Base-by-base conservation (phyloP, 30 jellyfish, hydroid and myxozoan species). In the Phacellophora camtschatica region DNA sequence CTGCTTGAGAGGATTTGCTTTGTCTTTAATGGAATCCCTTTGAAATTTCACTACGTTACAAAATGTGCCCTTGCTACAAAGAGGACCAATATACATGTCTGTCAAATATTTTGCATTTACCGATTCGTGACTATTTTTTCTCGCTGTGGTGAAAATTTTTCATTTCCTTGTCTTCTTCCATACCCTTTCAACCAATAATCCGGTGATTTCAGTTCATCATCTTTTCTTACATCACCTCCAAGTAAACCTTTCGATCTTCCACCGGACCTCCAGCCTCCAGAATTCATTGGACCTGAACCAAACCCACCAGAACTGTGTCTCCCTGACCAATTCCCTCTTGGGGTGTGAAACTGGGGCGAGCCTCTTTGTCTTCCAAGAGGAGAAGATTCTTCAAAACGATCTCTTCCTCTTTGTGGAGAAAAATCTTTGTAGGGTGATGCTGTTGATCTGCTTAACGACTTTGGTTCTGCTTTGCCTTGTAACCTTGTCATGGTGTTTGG, bases 381-480 rank as follows among this genome's bases (percentile, higher is more conserved):
- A 3, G 57, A 22, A 20, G 36, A 23, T 3, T 41, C 79, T 6
- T 28, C 11, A 23, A 31, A 45, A 13, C 50, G 65, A 11, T 49
- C 55, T 30, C 41, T 56, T 16, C 32, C 7, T 18, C 90, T 37
- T 45, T 35, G 82, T 4, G 90, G 90, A 22, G 82, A 36, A 54
- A 32, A 78, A 0, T 66, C 42, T 7, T 64, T 41, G 15, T 3
- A 28, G 23, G 66, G 3, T 10, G 24, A 42, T 11, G 84, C 18
- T 36, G 85, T 15, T 2, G 84, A 48, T 23, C 67, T 25, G 19
- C 66, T 30, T 13, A 69, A 10, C 1, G 69, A 20, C 32, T 37
- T 51, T 31, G 86, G 77, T 53, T 70, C 81, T 6, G 95, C 84
- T 49, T 66, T 82, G 16, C 83, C 87, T 75, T 89, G 97, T 49